These are phyloP conservation scores for Malacosoma neustria DNA, from an alignment of 2,888 invertebrate genomes.

Conservation along the genomic window DNA sequence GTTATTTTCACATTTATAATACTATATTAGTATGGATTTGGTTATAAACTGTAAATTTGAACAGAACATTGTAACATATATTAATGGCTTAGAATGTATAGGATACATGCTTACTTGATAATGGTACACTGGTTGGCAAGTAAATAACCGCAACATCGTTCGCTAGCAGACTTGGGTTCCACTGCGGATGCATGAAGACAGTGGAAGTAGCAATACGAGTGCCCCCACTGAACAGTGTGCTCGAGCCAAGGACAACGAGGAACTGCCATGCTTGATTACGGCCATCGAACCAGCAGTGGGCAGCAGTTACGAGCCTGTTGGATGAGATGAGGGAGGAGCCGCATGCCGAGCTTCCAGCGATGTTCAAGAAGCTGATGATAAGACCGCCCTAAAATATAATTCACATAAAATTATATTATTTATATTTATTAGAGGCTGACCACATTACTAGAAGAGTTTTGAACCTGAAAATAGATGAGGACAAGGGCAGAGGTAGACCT, in stretches of 20 bases:
- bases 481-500: no score
- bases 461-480: no score
- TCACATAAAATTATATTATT: neutral
- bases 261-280: slow-evolving; percentile 28
- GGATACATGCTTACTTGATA: slow-evolving; percentile 20
- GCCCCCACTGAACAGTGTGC: slow-evolving; percentile 34
- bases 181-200: slow-evolving; percentile 36
- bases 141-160: slow-evolving; percentile 44
- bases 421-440: no score
- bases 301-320: slow-evolving; percentile 39
- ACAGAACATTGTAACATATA: neutral
- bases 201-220: slow-evolving; percentile 26
- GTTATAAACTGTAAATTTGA: neutral
- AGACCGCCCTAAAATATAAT: slow-evolving; percentile 35
- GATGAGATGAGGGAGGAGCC: slow-evolving; percentile 31
- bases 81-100: neutral
- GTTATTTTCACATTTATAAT: no score
- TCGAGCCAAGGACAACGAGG: slow-evolving; percentile 35
- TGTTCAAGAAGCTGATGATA: slow-evolving; percentile 28
- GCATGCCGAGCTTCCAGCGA: slow-evolving; percentile 32
- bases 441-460: no score
- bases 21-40: neutral
- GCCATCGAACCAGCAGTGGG: slow-evolving; percentile 48
- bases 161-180: slow-evolving; percentile 15
- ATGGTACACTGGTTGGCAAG: slow-evolving; percentile 23